Percentiles rank a stretch among this genome's conserved stretches.
Conservation (phyloP, 2,797 vertebrate genomes). For the Otolemur crassicaudatus region DNA sequence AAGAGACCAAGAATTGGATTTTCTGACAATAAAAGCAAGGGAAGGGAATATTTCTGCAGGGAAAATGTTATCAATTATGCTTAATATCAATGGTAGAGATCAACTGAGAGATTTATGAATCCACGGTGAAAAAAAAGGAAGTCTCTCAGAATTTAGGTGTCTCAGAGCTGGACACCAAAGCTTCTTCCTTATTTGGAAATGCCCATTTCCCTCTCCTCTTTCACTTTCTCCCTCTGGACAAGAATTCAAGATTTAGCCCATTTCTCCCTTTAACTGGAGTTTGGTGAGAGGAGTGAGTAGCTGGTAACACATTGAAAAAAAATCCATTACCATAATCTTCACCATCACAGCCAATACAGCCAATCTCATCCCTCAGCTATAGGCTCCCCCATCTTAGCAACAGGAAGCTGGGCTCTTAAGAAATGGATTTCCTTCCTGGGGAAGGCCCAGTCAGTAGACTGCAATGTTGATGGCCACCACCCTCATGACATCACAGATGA, state of each 20-base stretch:
- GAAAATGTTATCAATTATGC: not conserved
- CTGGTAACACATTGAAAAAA: not conserved
- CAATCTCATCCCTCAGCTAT: accelerated
- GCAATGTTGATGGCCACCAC: no score
- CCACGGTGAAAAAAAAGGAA: not conserved
- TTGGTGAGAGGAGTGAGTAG: not conserved
- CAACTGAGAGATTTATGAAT: not conserved
- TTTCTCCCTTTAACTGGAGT: not conserved
- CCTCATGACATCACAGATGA: no score
- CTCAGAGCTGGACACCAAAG: not conserved
- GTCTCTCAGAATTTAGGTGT: not conserved
- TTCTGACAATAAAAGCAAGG: not conserved
- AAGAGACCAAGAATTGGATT: not conserved
- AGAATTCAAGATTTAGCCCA: not conserved
- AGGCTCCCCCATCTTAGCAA: not conserved
- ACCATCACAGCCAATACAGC: not conserved
- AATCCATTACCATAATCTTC: no score
- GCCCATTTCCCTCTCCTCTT: not conserved
- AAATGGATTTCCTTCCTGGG: not conserved
- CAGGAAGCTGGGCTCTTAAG: not conserved
- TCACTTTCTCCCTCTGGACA: not conserved
- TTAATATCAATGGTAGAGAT: not conserved
- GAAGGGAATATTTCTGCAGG: not conserved
- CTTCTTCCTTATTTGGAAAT: not conserved
- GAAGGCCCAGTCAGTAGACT: no score